Conservation (phyloP, 92 coral and sea anemone species). For the Phymanthus crucifer region DNA sequence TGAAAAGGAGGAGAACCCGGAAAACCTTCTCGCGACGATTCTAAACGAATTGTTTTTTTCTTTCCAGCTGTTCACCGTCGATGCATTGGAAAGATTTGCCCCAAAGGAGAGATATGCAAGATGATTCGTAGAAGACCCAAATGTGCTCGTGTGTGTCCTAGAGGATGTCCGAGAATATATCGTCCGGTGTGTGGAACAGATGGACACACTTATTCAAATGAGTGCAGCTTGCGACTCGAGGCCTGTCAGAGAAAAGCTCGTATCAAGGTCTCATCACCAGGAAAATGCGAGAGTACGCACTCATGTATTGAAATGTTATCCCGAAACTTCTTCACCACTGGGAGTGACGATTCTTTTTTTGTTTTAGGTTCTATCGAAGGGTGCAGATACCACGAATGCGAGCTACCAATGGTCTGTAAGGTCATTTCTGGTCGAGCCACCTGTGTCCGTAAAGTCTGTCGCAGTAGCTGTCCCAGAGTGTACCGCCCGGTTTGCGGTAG, state of each 20-base stretch:
- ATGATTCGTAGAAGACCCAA: conserved; percentile 32
- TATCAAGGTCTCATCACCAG: neutral
- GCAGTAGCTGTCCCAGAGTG: conserved; percentile 10
- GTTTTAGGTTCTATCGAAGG: neutral
- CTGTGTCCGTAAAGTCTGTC: conserved; percentile 17
- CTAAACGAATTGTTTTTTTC: neutral
- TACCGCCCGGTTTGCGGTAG: conserved; percentile 36
- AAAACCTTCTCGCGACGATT: neutral
- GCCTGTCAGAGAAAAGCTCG: conserved; percentile 11
- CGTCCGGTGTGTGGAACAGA: conserved; percentile 33
- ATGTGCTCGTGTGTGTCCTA: conserved; percentile 41
- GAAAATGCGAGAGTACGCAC: conserved; percentile 24
- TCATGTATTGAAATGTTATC: no score
- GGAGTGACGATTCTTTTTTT: no score
- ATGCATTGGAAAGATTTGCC: conserved; percentile 18
- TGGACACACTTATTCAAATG: conserved; percentile 26
- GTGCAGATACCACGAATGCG: conserved; percentile 2
- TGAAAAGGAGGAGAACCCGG: neutral
- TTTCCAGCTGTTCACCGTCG: conserved; percentile 7
- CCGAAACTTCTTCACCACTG: no score
- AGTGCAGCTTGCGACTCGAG: conserved; percentile 7
- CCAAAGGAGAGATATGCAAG: conserved; percentile 15
- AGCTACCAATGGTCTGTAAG: conserved; percentile 15
- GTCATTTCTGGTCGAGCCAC: conserved; percentile 19
- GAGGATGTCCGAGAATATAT: conserved; percentile 29